These are phyloP conservation scores for Phenganax marumi DNA, from an alignment of 92 coral and sea anemone species.

Conservation along the genomic window DNA sequence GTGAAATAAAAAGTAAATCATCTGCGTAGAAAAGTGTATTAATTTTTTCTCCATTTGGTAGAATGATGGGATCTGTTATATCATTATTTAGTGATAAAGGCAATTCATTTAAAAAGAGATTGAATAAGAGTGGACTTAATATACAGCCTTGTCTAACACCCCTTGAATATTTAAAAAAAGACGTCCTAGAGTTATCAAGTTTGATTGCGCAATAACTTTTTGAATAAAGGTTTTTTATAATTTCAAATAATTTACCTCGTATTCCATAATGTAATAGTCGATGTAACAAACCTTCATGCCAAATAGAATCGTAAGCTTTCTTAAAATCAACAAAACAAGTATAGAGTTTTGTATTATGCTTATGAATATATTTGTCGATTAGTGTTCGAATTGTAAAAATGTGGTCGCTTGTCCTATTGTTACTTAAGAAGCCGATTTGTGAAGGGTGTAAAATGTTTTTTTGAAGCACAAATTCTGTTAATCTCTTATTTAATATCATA, in stretches of 20 bases:
- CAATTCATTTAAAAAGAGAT: slow-evolving; percentile 8
- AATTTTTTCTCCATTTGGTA: slow-evolving; percentile 11
- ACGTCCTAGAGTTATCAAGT: not conserved
- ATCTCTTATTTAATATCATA: slow-evolving; percentile 17
- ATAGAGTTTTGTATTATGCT: no score
- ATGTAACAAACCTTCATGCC: not conserved
- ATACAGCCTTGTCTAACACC: not conserved
- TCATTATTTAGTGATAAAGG: not conserved
- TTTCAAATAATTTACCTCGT: not conserved
- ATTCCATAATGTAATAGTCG: not conserved
- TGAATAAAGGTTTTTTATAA: not conserved
- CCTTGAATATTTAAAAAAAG: not conserved
- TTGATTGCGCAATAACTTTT: no score
- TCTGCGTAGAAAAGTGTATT: slow-evolving; percentile 32
- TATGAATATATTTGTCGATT: no score
- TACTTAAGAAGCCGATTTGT: no score
- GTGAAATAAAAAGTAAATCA: slow-evolving; percentile 16
- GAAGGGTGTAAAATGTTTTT: no score
- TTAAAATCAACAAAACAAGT: no score
- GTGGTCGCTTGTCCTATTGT: slow-evolving; percentile 40
- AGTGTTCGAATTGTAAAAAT: slow-evolving; percentile 37
- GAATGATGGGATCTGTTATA: slow-evolving; percentile 13
- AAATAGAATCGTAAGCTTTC: slow-evolving; percentile 14
- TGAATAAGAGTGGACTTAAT: not conserved
- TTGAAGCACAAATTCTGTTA: not conserved